A percentile compares a stretch with the other conserved stretches of the same genome.
phyloP scores from a whole-genome alignment of 2,888 invertebrate genomes.

The Stenolophus ochropezus region DNA sequence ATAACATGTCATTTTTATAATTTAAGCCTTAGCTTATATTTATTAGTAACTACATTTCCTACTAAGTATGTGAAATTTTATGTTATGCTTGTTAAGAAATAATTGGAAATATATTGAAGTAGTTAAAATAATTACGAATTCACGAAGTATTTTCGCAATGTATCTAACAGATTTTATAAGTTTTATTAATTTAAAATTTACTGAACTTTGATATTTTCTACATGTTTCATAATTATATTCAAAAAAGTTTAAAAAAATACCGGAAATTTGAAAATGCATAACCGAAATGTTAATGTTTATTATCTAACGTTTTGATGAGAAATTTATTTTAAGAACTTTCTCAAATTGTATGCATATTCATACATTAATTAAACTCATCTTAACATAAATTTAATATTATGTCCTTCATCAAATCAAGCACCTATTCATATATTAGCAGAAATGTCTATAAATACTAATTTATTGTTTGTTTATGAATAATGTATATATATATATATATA shows the following conservation, averaged over 20 bases:
- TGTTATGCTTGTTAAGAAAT: neutral
- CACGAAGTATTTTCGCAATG: neutral
- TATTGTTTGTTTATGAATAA: too few species aligned
- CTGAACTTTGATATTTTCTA: neutral
- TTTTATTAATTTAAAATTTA: neutral
- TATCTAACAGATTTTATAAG: neutral
- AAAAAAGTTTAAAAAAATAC: neutral
- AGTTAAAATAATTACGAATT: neutral
- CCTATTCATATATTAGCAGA: neutral
- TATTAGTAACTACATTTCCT: too few species aligned
- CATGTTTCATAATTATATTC: too few species aligned
- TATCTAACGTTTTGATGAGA: constrained; percentile 1
- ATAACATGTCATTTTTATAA: constrained; percentile 29
- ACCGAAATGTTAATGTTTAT: neutral
- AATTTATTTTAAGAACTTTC: constrained; percentile 25
- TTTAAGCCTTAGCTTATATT: neutral
- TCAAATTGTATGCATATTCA: constrained; percentile 16
- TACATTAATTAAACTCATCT: neutral
- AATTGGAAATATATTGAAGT: neutral
- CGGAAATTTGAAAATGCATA: constrained; percentile 4
- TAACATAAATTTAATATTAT: neutral
- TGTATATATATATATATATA: too few species aligned
- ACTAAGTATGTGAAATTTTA: too few species aligned
- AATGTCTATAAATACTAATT: too few species aligned
- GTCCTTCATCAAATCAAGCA: neutral